Evolutionary conservation across 2,113 vertebrate genomes (phyloP), one percentile per base, ranked within the genome.

Genomic region (Cynopterus brachyotis): DNA sequence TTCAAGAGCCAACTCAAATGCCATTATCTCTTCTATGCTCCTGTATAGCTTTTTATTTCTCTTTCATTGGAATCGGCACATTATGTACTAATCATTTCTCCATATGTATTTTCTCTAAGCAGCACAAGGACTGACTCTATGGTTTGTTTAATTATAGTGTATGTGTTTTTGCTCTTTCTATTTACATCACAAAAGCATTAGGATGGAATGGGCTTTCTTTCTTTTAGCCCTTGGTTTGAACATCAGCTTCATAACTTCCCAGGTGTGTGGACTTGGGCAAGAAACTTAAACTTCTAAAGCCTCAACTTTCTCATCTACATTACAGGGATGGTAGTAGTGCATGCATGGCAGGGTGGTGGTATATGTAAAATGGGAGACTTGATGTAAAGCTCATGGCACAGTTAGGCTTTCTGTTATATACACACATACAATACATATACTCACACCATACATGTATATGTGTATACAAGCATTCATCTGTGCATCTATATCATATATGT

Each of bases 331-430:
- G 70, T 1, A 16, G 16, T 1, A 6, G 22, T 57, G 35, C 0
- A 5, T 2, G 6, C 45, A 32, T 0, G 28, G 6, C 32, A 32
- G 9, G 3, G 40, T 7, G 9, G 3, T 45, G 19, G 30, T 35
- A 1, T 24, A 40, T 2, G 19, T 4, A 22, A 50, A 86, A 83
- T 76, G 32, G 19, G 24, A 85, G 4, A 62, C 13, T 12, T 13
- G 19, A 9, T 20, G 35, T 2, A 16, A 67, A 91, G 57, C n/a
- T 76, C n/a, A 42, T 47, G 26, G 45, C 8, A 92, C 24, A 47
- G 28, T 35, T n/a, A 42, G 17, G n/a, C 15, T 75, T 95, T 75
- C 64, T 80, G 42, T 50, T 50, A 94, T 42, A 81, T 42, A 86
- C 0, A 70, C n/a, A 66, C 6, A 45, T 3, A 35, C 2, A 55